Conservation (phyloP, 2,888 invertebrate species). For the Drosophila incognita region DNA sequence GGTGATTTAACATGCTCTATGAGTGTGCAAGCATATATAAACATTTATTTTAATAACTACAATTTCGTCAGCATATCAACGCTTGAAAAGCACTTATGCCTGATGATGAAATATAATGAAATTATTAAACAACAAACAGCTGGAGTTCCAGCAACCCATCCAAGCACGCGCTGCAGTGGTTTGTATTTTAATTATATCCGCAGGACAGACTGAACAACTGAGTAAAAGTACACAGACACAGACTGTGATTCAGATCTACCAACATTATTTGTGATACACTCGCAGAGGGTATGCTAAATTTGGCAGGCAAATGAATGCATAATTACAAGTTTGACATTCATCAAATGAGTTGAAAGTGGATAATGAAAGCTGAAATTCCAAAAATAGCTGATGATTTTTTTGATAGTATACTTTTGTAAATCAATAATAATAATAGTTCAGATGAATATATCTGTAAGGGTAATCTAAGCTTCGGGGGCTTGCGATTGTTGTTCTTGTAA, state of each 20-base stretch:
- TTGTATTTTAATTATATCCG: conserved; percentile 68
- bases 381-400: neutral
- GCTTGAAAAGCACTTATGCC: conserved; percentile 5
- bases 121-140: conserved; percentile 23
- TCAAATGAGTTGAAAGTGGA: neutral
- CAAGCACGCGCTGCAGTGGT: conserved; percentile 6
- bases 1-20: neutral
- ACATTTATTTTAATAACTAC: conserved; percentile 41
- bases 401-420: neutral
- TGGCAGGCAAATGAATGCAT: neutral
- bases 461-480: conserved; percentile 6
- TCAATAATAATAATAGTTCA: neutral
- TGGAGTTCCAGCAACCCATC: neutral
- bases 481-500: conserved; percentile 15
- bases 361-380: neutral
- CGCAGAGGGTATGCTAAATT: neutral
- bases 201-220: conserved; percentile 37
- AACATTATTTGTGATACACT: conserved; percentile 10
- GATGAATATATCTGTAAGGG: conserved; percentile 2
- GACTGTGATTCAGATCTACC: neutral
- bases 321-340: neutral
- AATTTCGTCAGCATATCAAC: conserved; percentile 34
- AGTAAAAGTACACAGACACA: conserved; percentile 12
- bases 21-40: neutral
- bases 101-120: conserved; percentile 23